Conservation (phyloP, 2,888 invertebrate species). For the Leucophenga montana region DNA sequence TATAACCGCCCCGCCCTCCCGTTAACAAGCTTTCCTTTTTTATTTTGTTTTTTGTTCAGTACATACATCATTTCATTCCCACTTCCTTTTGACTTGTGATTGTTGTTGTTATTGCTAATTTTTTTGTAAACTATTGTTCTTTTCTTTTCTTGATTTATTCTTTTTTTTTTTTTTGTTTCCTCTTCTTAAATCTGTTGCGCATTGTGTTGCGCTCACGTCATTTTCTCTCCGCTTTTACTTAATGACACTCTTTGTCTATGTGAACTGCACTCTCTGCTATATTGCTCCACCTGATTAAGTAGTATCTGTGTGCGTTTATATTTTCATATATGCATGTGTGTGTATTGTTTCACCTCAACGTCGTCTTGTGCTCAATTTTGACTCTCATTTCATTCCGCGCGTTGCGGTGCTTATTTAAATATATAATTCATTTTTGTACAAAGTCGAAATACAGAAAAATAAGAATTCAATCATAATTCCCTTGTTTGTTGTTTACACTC, state of each 20-base stretch:
- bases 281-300: conserved; percentile 48
- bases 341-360: neutral
- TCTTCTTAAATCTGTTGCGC: conserved; percentile 62
- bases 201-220: conserved; percentile 39
- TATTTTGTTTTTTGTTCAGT: neutral
- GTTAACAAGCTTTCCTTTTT: conserved; percentile 2
- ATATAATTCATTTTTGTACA: no score
- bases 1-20: conserved; percentile 32
- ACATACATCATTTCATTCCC: no score
- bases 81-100: neutral
- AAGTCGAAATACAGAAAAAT: no score
- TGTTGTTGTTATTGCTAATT: neutral
- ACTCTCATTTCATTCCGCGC: neutral
- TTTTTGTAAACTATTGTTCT: conserved; percentile 7
- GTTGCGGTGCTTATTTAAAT: neutral
- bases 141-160: conserved; percentile 30
- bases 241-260: neutral
- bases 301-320: neutral
- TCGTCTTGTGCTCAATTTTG: conserved; percentile 2
- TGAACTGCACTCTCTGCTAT: no score
- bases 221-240: conserved; percentile 11
- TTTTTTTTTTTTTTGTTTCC: conserved; percentile 51
- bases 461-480: no score
- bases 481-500: no score
- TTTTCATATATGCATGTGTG: neutral